phyloP scores from a whole-genome alignment of 2,888 invertebrate species.

The Seira ritae region DNA sequence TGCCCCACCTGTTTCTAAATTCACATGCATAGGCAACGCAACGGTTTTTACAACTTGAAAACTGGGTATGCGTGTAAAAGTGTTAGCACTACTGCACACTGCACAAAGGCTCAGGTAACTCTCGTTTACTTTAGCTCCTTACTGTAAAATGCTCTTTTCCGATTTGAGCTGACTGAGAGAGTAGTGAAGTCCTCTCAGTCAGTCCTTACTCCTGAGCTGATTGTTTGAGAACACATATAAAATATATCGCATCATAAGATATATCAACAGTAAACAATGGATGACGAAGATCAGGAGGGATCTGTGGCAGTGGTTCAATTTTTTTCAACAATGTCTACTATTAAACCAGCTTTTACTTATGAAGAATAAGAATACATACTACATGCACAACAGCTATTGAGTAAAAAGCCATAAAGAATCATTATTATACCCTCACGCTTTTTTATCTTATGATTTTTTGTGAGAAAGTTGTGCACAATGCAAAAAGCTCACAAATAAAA shows the following conservation, averaged over 20 bases:
- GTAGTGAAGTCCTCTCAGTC: too few species aligned
- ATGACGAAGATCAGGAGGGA: conserved; percentile 13
- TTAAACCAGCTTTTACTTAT: conserved; percentile 8
- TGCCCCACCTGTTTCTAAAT: conserved; percentile 41
- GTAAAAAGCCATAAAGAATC: conserved; percentile 15
- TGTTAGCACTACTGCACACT: not conserved
- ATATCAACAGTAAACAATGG: conserved; percentile 14
- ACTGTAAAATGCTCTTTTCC: not conserved
- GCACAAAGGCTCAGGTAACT: too few species aligned
- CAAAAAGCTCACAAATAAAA: not conserved
- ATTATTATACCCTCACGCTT: not conserved
- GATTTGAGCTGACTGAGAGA: too few species aligned
- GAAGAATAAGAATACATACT: too few species aligned
- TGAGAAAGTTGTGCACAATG: conserved; percentile 13
- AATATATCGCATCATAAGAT: not conserved
- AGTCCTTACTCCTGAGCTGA: not conserved
- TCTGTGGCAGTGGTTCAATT: conserved; percentile 18
- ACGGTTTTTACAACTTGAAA: conserved; percentile 12
- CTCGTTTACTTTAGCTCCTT: too few species aligned
- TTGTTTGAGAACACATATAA: not conserved
- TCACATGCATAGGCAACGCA: conserved; percentile 8
- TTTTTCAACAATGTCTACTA: conserved; percentile 6
- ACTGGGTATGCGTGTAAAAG: not conserved
- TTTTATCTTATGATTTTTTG: not conserved
- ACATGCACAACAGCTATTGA: not conserved